Base-by-base conservation (phyloP, 2,797 vertebrate genomes). In the Potorous gilbertii region DNA sequence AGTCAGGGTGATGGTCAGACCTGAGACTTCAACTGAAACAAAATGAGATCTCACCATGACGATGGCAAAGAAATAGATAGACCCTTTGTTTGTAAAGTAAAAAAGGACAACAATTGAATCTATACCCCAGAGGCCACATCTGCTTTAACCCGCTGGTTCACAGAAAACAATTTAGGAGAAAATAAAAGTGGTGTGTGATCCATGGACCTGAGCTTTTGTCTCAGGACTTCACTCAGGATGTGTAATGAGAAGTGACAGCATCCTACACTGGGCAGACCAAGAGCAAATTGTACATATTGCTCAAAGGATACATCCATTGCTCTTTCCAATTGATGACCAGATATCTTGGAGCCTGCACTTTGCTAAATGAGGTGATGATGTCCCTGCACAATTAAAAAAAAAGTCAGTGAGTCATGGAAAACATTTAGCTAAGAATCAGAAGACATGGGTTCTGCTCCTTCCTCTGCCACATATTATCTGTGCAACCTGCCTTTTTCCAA, bases 201-300 rank as follows among this genome's bases (percentile, higher is more conserved):
- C 92, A 97, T 97, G 40, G 98, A 97, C 93, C 98, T 94, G 93
- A 97, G 93, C 97, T 98, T 98, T 96, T 97, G 97, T 98, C 98
- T 97, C 90, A 29, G 92, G 96, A 96, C 96, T 97, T 98, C 97
- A 97, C n/a, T 95, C 98, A 97, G 95, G 94, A 97, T 96, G 96
- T 97, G 96, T 97, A 98, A 97, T 97, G 95, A 97, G 97, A 98
- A 98, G 98, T 97, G 97, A 98, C 97, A 97, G 93, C 94, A 98
- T 95, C 96, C 74, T 95, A 97, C 92, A 27, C 97, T 97, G 92
- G 97, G 96, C 96, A 96, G 91, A 96, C 95, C 95, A 94, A 28
- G 55, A 66, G 90, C 74, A 34, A 55, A 90, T 62, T 96, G 95
- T 93, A 16, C 90, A 94, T 94, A 81, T 31, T 54, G 81, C 90